A percentile compares a stretch with the other conserved stretches of the same genome.
Evolutionary conservation across 1,140 invertebrate genomes (phyloP).

Genomic region (Popillia japonica): DNA sequence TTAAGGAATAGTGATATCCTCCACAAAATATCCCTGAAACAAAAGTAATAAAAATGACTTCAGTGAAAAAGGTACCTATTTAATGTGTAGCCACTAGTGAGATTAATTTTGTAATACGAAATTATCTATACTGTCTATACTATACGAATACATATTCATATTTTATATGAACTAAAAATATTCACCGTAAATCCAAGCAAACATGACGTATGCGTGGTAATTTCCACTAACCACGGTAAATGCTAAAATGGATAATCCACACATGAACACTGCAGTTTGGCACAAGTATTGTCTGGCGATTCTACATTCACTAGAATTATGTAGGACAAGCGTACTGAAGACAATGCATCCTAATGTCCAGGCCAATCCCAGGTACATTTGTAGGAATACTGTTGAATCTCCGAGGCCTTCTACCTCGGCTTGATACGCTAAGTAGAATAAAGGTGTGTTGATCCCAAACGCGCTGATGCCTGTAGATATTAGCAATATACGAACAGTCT

Average conservation of each 20-base stretch:
- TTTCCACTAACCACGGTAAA: constrained; percentile 83
- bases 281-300: constrained; percentile 87
- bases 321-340: constrained; percentile 83
- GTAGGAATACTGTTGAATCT: constrained; percentile 75
- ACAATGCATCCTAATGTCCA: constrained; percentile 83
- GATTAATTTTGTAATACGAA: no score
- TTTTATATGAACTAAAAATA: neutral
- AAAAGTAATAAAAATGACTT: constrained; percentile 26
- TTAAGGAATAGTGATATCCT: constrained; percentile 86
- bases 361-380: constrained; percentile 79
- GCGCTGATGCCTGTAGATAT: constrained; percentile 78
- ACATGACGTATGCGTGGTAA: constrained; percentile 81
- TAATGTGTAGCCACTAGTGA: no score
- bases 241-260: constrained; percentile 80
- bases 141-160: no score
- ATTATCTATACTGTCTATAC: no score
- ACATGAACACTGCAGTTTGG: constrained; percentile 79
- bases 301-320: constrained; percentile 83
- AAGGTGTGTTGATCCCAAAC: constrained; percentile 86
- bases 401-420: constrained; percentile 77
- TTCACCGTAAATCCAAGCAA: constrained; percentile 83
- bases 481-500: constrained; percentile 83
- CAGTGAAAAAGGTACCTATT: no score
- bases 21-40: constrained; percentile 76
- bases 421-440: constrained; percentile 84